Evolutionary conservation across 2,113 vertebrate species (phyloP), one percentile per base, ranked within the genome.

Genomic region (Nothobranchius furzeri): DNA sequence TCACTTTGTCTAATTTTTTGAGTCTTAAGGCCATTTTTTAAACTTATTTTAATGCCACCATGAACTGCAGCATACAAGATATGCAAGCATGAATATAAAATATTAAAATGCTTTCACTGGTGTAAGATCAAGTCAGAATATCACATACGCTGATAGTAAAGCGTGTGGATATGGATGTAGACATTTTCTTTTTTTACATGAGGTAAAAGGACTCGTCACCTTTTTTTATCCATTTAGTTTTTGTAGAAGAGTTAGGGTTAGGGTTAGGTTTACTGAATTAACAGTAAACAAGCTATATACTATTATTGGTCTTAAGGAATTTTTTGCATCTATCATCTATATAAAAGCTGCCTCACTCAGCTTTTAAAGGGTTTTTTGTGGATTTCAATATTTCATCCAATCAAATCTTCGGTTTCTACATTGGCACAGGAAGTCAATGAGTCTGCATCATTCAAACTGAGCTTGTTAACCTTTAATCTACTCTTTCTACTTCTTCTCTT

Each of bases 141-240:
- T 42, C 10, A 50, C 36, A 13, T n/a, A 11, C 40, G 36, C 14
- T 35, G 13, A 58, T 9, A 55, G 15, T 15, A 9, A 2, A 13
- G 52, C 17, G 12, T 67, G 63, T 82, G 40, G 36, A 56, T 60
- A 47, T 59, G 59, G 48, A 55, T 51, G n/a, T 2, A 35, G 47
- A 52, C 9, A 2, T 55, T 53, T 62, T 54, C 25, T 72, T 53
- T 20, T 20, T 1, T 50, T 40, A 43, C 9, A 30, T 7, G 20
- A n/a, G 50, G 20, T 46, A 12, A 65, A 25, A 37, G 12, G 30
- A 30, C 30, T 30, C 1, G 2, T 4, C 30, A 30, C 30, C 30
- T 4, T 30, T 30, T 30, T 30, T 30, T 30, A 30, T 1, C 30
- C 4, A 4, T 30, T 30, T 4, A 30, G 30, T 3, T 30, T 30